A percentile compares a stretch with the other conserved stretches of the same genome.
Conservation (phyloP, 2,888 invertebrate genomes). For the Tipula unca region DNA sequence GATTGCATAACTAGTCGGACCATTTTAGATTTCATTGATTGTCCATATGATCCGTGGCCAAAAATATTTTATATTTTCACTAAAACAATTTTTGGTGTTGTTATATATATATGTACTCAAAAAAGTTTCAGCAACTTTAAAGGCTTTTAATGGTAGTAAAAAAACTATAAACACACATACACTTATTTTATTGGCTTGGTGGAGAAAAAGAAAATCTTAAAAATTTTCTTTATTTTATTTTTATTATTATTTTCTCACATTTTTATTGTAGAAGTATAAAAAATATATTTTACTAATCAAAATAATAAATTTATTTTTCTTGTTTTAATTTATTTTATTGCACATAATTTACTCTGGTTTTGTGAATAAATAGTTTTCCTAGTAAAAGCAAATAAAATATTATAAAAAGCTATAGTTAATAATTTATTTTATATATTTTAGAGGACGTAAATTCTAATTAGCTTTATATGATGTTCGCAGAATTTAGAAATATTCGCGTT, state of each 20-base stretch:
- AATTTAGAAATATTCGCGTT: not conserved
- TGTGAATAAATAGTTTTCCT: not conserved
- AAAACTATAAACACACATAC: not conserved
- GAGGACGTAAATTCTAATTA: not conserved
- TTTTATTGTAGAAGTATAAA: not conserved
- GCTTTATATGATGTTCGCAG: not conserved
- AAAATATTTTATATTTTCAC: not conserved
- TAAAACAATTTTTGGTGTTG: not conserved
- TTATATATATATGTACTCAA: not conserved
- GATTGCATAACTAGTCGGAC: slow-evolving; percentile 39
- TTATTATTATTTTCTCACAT: not conserved
- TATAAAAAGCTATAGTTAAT: not conserved
- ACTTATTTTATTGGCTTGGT: not conserved
- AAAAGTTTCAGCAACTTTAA: not conserved
- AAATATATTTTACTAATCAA: not conserved
- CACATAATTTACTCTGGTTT: not conserved
- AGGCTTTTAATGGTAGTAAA: not conserved
- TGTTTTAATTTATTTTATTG: not conserved
- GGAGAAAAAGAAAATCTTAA: not conserved
- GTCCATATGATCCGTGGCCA: not conserved
- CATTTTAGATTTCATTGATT: slow-evolving; percentile 29
- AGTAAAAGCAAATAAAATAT: not conserved
- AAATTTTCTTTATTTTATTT: not conserved
- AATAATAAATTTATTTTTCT: not conserved
- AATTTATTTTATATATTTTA: not conserved